These are phyloP conservation scores for Vannuccia rotundouncinata DNA, from an alignment of 2,888 invertebrate genomes.

Conservation along the genomic window DNA sequence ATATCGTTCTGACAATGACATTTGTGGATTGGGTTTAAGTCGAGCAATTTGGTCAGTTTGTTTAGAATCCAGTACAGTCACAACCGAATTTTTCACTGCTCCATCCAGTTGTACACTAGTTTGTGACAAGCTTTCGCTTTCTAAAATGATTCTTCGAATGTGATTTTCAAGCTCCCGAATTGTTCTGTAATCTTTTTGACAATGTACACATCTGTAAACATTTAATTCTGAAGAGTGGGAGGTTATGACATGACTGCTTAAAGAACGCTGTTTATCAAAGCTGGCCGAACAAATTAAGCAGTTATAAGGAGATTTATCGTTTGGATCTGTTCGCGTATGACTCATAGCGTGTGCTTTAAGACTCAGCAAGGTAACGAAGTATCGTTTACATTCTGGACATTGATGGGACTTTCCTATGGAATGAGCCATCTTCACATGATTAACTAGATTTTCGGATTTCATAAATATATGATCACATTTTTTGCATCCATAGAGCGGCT, in stretches of 20 bases:
- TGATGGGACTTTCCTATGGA: background rate
- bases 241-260: slow-evolving; percentile 33
- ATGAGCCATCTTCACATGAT: slow-evolving; percentile 26
- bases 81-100: background rate
- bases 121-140: slow-evolving; percentile 2
- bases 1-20: slow-evolving; percentile 14
- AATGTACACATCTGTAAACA: slow-evolving; percentile 30
- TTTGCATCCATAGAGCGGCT: slow-evolving; percentile 10
- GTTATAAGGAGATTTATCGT: slow-evolving; percentile 6
- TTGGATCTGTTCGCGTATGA: slow-evolving; percentile 7
- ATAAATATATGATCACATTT: slow-evolving; percentile 32
- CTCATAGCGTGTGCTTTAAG: slow-evolving; percentile 27
- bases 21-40: background rate
- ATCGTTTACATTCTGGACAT: slow-evolving; percentile 12
- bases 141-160: slow-evolving; percentile 4
- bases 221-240: slow-evolving; percentile 16
- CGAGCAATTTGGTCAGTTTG: slow-evolving; percentile 14
- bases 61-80: background rate
- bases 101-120: no score
- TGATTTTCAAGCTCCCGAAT: slow-evolving; percentile 33
- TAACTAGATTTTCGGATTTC: background rate
- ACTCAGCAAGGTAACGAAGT: slow-evolving; percentile 8
- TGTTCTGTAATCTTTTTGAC: slow-evolving; percentile 30
- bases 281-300: slow-evolving; percentile 28
- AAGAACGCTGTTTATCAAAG: slow-evolving; percentile 27